These are phyloP conservation scores for Botia kubotai DNA, from an alignment of 2,797 vertebrate genomes.

Conservation along the genomic window DNA sequence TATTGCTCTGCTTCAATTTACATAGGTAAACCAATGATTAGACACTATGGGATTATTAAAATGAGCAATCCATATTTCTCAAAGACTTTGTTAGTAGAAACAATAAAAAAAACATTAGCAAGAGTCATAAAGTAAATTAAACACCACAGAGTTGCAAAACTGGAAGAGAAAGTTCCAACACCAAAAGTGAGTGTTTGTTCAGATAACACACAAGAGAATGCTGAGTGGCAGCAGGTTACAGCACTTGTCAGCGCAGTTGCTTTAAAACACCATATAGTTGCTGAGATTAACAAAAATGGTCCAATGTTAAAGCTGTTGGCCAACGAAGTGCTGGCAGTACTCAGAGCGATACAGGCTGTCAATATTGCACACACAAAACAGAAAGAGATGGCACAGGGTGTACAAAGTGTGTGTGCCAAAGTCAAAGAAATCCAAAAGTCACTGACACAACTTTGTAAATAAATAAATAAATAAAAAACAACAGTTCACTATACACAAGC, in stretches of 20 bases:
- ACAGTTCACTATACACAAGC: neutral
- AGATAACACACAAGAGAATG: constrained; percentile 5
- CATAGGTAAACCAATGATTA: neutral
- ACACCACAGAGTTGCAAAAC: neutral
- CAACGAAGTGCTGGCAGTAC: constrained; percentile 24
- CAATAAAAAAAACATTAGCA: neutral
- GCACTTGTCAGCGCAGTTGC: constrained; percentile 19
- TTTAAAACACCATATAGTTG: constrained; percentile 13
- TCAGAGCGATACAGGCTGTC: constrained; percentile 13
- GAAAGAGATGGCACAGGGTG: constrained; percentile 23
- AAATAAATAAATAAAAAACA: neutral
- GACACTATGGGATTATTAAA: neutral
- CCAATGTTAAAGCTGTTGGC: constrained; percentile 30
- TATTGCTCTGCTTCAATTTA: neutral
- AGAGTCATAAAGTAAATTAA: too few species aligned
- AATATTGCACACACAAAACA: neutral
- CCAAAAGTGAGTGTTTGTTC: neutral
- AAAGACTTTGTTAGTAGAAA: neutral
- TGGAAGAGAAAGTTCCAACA: neutral
- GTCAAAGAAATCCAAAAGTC: neutral
- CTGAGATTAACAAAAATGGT: constrained; percentile 34
- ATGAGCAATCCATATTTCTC: neutral
- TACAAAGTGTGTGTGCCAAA: constrained; percentile 1
- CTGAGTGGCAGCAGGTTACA: constrained; percentile 34
- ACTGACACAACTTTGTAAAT: neutral